phyloP scores from a whole-genome alignment of 2,888 invertebrate genomes.

The Oscheius sp. region DNA sequence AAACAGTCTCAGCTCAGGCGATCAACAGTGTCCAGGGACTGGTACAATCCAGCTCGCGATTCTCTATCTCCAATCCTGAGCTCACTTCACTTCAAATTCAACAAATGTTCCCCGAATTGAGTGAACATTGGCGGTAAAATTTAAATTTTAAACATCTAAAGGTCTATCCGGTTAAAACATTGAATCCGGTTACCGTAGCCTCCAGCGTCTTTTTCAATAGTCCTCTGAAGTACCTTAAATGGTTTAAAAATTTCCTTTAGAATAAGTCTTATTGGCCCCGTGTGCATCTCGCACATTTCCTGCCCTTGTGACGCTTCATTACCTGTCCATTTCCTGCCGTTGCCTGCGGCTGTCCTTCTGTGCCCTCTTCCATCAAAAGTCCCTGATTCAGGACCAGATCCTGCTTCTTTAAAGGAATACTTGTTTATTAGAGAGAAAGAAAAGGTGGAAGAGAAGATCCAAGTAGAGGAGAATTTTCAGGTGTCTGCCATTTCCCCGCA shows the following conservation, averaged over 20 bases:
- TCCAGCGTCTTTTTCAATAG: too few relatives aligned
- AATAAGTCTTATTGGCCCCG: background rate
- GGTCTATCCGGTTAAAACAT: too few relatives aligned
- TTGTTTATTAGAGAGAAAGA: background rate
- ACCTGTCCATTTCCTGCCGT: conserved; percentile 28
- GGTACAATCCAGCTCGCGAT: conserved; percentile 35
- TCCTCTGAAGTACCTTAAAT: too few relatives aligned
- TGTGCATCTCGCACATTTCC: conserved; percentile 17
- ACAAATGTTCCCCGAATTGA: conserved; percentile 69
- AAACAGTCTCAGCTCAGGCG: background rate
- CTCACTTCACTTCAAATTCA: conserved; percentile 65
- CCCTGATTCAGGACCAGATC: background rate
- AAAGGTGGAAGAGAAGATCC: background rate
- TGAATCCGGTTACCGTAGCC: too few relatives aligned
- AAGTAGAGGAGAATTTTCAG: background rate
- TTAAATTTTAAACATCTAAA: too few relatives aligned
- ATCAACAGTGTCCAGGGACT: background rate
- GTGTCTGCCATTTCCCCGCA: background rate
- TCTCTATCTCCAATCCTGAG: conserved; percentile 70
- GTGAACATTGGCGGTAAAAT: conserved; percentile 70
- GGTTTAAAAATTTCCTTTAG: too few relatives aligned
- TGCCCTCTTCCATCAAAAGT: conserved; percentile 3
- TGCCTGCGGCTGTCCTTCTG: background rate
- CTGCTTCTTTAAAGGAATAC: background rate
- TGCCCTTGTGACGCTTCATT: conserved; percentile 35